Evolutionary conservation across 1,140 invertebrate genomes (phyloP).

Genomic region (Charaxes varanes): DNA sequence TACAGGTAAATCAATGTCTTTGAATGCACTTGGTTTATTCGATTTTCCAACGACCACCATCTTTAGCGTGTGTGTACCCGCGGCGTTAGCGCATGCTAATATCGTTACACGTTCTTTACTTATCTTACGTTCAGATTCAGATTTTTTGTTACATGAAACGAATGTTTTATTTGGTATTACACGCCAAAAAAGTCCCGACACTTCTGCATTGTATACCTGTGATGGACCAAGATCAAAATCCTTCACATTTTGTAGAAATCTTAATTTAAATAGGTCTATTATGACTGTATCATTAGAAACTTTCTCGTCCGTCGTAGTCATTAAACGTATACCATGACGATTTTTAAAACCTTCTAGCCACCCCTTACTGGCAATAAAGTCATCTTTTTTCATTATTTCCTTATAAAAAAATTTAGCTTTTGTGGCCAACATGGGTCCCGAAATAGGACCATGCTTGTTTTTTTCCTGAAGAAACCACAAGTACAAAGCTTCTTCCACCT

Average conservation of each 20-base stretch:
- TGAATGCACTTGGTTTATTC: slow-evolving; percentile 43
- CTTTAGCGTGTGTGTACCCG: slow-evolving; percentile 39
- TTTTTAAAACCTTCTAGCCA: slow-evolving; percentile 46
- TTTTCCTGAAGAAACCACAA: slow-evolving; percentile 42
- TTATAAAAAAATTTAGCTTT: slow-evolving; percentile 46
- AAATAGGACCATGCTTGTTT: slow-evolving; percentile 38
- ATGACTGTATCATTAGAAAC: slow-evolving; percentile 34
- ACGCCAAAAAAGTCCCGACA: slow-evolving; percentile 38
- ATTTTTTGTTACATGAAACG: slow-evolving; percentile 34
- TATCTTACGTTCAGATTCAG: slow-evolving; percentile 35
- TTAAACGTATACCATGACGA: slow-evolving; percentile 41
- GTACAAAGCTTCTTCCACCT: slow-evolving; percentile 36
- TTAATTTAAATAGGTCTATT: slow-evolving; percentile 28
- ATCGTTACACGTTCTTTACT: slow-evolving; percentile 50
- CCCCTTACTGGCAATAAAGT: slow-evolving; percentile 45
- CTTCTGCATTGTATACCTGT: slow-evolving; percentile 39
- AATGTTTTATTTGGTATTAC: slow-evolving; percentile 38
- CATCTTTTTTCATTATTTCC: slow-evolving; percentile 41
- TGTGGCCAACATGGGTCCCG: slow-evolving; percentile 34
- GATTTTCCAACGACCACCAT: slow-evolving; percentile 49
- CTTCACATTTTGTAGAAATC: slow-evolving; percentile 31
- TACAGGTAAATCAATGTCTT: slow-evolving; percentile 43
- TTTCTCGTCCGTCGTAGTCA: slow-evolving; percentile 42
- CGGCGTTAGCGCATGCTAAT: slow-evolving; percentile 40
- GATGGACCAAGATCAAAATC: slow-evolving; percentile 35